Conservation (phyloP, 2,888 invertebrate species). For the Aethes cnicana region DNA sequence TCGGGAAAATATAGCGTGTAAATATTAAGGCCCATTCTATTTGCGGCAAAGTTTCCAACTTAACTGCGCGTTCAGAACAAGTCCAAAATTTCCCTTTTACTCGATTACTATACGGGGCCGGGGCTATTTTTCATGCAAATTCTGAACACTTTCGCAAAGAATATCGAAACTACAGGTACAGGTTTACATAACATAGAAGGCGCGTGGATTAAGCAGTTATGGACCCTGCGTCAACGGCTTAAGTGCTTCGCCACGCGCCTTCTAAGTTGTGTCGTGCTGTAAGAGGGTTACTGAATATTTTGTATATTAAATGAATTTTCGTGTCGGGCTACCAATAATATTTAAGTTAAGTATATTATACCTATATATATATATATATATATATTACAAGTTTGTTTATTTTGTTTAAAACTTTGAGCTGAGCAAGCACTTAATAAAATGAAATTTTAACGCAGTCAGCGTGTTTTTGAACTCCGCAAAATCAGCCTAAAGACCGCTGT, state of each 20-base stretch:
- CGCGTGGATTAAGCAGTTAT: too few species aligned
- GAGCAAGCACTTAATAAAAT: constrained; percentile 11
- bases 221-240: too few species aligned
- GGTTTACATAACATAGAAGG: too few species aligned
- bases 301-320: constrained; percentile 15
- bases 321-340: constrained; percentile 3
- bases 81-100: not conserved
- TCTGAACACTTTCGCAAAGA: constrained; percentile 6
- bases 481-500: too few species aligned
- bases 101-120: constrained; percentile 2
- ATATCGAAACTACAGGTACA: constrained; percentile 18
- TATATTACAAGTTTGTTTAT: constrained; percentile 3
- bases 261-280: too few species aligned
- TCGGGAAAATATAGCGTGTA: not conserved
- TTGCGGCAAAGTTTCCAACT: not conserved
- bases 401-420: constrained; percentile 3
- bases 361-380: too few species aligned
- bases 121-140: constrained; percentile 17
- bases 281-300: not conserved
- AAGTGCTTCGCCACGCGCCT: too few species aligned
- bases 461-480: too few species aligned
- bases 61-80: not conserved
- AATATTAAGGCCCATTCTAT: constrained; percentile 1
- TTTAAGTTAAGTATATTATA: not conserved
- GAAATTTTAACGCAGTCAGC: not conserved